phyloP scores from a whole-genome alignment of 2,113 vertebrate species.

The Agelaius tricolor region DNA sequence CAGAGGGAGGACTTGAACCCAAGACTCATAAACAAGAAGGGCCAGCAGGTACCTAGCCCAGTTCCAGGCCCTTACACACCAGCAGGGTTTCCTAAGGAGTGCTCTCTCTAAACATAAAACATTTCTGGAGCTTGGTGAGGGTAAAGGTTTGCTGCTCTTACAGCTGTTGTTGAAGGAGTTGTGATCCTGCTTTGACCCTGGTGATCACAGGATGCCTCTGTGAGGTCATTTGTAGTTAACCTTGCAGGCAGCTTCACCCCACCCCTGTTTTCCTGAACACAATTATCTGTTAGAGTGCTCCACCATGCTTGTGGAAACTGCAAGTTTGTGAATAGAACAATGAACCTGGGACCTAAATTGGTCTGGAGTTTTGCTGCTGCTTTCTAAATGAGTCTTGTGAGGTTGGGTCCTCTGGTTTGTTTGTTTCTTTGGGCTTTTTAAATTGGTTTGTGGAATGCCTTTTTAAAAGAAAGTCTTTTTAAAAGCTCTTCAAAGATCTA shows the following conservation, averaged over 20 bases:
- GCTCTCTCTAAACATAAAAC: background rate
- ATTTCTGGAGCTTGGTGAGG: background rate
- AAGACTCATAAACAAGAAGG: background rate
- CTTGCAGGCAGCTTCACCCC: background rate
- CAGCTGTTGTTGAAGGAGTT: background rate
- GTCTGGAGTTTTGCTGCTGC: background rate
- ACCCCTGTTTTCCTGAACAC: background rate
- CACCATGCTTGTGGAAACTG: background rate
- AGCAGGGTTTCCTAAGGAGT: background rate
- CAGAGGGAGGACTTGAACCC: background rate
- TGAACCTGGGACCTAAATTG: background rate
- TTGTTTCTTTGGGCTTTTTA: background rate
- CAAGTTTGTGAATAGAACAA: background rate
- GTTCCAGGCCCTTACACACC: background rate
- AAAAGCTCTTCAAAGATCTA: background rate
- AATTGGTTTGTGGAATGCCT: background rate
- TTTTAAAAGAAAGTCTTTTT: background rate
- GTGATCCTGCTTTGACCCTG: background rate
- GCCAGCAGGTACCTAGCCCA: background rate
- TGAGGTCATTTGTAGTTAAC: background rate
- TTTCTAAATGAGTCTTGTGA: background rate
- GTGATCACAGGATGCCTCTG: background rate
- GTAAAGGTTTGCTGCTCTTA: background rate
- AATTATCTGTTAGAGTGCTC: background rate
- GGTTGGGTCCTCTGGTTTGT: background rate